Base-by-base conservation (phyloP, 2,797 vertebrate species). In the Steatocranus sp. region DNA sequence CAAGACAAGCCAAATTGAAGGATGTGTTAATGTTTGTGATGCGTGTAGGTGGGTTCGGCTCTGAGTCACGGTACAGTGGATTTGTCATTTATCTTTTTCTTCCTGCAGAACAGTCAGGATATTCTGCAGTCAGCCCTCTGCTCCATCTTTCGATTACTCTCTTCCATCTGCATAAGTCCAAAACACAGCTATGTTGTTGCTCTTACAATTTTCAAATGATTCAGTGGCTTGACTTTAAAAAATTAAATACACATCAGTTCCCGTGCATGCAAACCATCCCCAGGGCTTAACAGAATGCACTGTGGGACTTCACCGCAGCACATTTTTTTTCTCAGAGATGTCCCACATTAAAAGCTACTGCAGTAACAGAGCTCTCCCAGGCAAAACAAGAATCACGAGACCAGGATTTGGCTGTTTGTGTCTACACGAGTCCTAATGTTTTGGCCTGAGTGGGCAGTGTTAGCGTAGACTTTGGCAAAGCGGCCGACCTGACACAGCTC, bases 401-500 rank as follows among this genome's bases (percentile, higher is more conserved):
- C 77, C 25, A 73, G 25, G 25, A 78, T 84, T 89, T 76, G 78
- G 82, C 80, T 74, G 78, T 88, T 89, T 84, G 86, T 66, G 90
- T 92, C 77, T 77, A 34, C 79, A 23, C 74, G 51, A 82, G 82
- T 79, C 73, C 61, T 68, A 79, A 84, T 54, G 84, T 68, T 81
- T 68, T 32, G 76, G 82, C 82, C 82, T 54, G 80, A 85, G 84
- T 75, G 83, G 83, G 89, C 86, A 75, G 76, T 4, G 82, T 48
- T 82, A 87, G 84, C 34, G n/a, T 18, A 63, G 85, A 80, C 82
- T 83, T 86, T 90, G 88, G 89, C 90, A 89, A 38, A 79, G 75
- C 68, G 9, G 61, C 54, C 32, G 0, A 80, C 83, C 91, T 92
- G 93, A 93, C 89, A 82, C 89, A 86, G 88, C 85, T 89, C 85